Conservation (phyloP, 1,140 invertebrate species). For the Solenopsis invicta region DNA sequence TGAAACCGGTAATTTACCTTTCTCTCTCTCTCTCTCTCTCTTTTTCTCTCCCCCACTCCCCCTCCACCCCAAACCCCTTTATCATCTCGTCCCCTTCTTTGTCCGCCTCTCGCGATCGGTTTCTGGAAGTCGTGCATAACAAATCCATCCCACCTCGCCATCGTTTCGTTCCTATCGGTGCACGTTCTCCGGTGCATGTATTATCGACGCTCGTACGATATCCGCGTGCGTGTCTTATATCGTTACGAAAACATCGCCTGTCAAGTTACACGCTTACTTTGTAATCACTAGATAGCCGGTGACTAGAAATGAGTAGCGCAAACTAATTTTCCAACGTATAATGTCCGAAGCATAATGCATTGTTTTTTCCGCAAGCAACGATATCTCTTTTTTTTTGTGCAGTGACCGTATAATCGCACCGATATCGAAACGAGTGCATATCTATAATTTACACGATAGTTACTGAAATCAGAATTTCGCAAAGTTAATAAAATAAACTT, state of each 20-base stretch:
- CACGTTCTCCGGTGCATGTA: background rate
- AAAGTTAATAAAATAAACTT: conserved; percentile 36
- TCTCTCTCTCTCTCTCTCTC: background rate
- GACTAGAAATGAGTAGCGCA: background rate
- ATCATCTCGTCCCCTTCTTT: conserved; percentile 33
- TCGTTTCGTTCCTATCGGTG: background rate
- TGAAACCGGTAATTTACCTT: conserved; percentile 72
- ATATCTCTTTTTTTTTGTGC: background rate
- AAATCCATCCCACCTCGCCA: conserved; percentile 1
- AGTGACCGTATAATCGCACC: background rate
- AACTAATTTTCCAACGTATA: conserved; percentile 7
- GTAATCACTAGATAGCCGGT: conserved; percentile 14
- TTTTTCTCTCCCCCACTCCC: no score
- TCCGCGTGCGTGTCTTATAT: conserved; percentile 1
- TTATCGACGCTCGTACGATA: conserved; percentile 13
- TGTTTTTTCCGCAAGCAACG: conserved; percentile 29
- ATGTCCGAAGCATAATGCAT: background rate
- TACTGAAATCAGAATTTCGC: conserved; percentile 9
- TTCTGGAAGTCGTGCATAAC: conserved; percentile 57
- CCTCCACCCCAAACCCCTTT: conserved; percentile 1
- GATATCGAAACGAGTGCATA: background rate
- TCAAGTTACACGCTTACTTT: conserved; percentile 28
- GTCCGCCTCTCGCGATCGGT: conserved; percentile 30
- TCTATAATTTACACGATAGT: conserved; percentile 10
- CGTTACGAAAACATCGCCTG: conserved; percentile 37